A percentile compares a stretch with the other conserved stretches of the same genome.
phyloP scores from a whole-genome alignment of 2,797 vertebrate genomes.

The Argentina silus region DNA sequence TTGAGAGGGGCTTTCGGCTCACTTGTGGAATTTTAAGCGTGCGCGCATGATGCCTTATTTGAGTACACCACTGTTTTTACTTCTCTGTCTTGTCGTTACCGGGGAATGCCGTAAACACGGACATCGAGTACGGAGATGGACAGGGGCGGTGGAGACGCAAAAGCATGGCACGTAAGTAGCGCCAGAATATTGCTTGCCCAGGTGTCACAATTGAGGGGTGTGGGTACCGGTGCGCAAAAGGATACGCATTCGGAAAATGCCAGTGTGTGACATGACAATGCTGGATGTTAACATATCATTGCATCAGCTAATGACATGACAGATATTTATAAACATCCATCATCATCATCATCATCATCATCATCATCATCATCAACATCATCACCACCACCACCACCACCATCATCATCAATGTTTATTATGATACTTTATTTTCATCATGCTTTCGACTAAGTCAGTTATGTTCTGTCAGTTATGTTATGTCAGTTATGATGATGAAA shows the following conservation, averaged over 20 bases:
- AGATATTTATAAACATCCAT: too few species aligned
- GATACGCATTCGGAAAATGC: background rate
- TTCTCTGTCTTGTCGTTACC: slow-evolving; percentile 80
- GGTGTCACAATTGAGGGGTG: background rate
- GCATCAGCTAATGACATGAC: background rate
- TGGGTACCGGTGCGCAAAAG: background rate
- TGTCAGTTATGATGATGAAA: background rate
- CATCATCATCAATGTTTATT: too few species aligned
- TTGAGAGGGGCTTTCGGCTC: slow-evolving; percentile 65
- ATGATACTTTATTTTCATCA: too few species aligned
- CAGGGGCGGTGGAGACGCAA: slow-evolving; percentile 77
- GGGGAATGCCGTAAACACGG: slow-evolving; percentile 83
- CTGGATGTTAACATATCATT: too few species aligned
- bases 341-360: too few species aligned
- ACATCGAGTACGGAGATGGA: slow-evolving; percentile 85
- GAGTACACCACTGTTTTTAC: slow-evolving; percentile 77
- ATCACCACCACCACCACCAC: background rate
- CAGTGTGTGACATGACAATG: background rate
- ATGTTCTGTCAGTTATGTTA: too few species aligned
- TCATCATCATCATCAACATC: background rate
- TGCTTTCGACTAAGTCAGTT: too few species aligned
- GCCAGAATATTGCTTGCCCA: background rate
- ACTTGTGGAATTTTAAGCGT: slow-evolving; percentile 61
- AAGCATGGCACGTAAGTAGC: slow-evolving; percentile 83
- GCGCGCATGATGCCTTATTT: slow-evolving; percentile 83